Evolutionary conservation across 2,888 invertebrate genomes (phyloP).

Genomic region (Drosophila subquinaria): DNA sequence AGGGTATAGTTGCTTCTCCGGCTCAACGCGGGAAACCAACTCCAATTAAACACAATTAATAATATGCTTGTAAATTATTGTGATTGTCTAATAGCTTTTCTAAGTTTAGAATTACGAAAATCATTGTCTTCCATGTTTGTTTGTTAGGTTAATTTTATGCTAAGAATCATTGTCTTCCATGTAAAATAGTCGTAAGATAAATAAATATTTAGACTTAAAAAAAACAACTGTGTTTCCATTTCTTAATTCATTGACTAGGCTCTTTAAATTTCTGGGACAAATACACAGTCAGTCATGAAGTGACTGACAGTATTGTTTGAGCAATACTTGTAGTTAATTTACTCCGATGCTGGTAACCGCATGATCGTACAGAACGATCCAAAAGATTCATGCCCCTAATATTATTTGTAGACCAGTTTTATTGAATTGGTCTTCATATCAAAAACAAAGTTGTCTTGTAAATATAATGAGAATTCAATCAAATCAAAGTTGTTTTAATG

Average conservation of each 20-base stretch:
- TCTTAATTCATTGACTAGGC: neutral
- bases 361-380: constrained; percentile 8
- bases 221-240: constrained; percentile 7
- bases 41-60: constrained; percentile 72
- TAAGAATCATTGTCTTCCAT: constrained; percentile 83
- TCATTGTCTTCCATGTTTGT: constrained; percentile 84
- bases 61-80: constrained; percentile 60
- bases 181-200: constrained; percentile 68
- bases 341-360: constrained; percentile 44
- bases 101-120: constrained; percentile 60
- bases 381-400: no score
- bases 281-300: neutral
- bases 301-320: neutral
- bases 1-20: constrained; percentile 67
- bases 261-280: neutral
- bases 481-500: neutral
- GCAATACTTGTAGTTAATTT: neutral
- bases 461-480: neutral
- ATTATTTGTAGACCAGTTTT: no score
- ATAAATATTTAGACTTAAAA: constrained; percentile 50
- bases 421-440: no score
- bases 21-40: constrained; percentile 37
- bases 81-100: constrained; percentile 61
- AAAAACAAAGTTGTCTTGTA: neutral
- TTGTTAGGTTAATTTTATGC: constrained; percentile 62